Base-by-base conservation (phyloP, 2,888 invertebrate species). In the Lasius platythorax region DNA sequence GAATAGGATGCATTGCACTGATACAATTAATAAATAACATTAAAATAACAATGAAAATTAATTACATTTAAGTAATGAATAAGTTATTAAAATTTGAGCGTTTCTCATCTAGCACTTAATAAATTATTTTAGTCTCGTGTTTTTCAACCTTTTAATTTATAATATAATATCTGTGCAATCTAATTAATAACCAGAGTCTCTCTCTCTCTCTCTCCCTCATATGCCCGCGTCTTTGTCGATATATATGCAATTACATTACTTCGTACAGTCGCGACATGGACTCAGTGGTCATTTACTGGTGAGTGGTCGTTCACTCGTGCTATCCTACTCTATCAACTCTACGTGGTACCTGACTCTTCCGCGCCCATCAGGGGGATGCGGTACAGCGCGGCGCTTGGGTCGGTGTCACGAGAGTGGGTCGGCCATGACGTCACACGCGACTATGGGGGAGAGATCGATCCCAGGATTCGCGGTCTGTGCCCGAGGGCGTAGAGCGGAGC, bases 401-500 rank as follows among this genome's bases (percentile, higher is more conserved):
- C 87, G 88, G 88, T 86, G 90, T 89, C 87, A 90, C 86, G 86
- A 89, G 89, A 89, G 88, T 91, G 91, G 90, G 86, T 86, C 89
- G 89, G 84, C 84, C 67, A 76, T 89, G 91, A 91, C 90, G 91
- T 91, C 91, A 89, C 87, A 84, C 61, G 74, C 74, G 58, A 88
- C 90, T 90, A 88, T 89, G 89, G 89, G 85, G 86, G 86, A 90
- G 61, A 79, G 91, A 91, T 91, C 91, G 91, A 90, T 91, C 87
- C 78, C 91, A 88, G 91, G 88, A 91, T 91, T 88, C 91, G 91
- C 88, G 90, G 91, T 89, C 91, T 87, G 53, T 78, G 91, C 86
- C 84, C 85, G 89, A 88, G 89, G 88, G 91, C 86, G 88, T 84
- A 50, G n/a, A 88, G 89, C 87, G 84, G 85, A 87, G 75, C 84